Conservation (phyloP, 2,113 vertebrate genomes). For the Microtus montanus region DNA sequence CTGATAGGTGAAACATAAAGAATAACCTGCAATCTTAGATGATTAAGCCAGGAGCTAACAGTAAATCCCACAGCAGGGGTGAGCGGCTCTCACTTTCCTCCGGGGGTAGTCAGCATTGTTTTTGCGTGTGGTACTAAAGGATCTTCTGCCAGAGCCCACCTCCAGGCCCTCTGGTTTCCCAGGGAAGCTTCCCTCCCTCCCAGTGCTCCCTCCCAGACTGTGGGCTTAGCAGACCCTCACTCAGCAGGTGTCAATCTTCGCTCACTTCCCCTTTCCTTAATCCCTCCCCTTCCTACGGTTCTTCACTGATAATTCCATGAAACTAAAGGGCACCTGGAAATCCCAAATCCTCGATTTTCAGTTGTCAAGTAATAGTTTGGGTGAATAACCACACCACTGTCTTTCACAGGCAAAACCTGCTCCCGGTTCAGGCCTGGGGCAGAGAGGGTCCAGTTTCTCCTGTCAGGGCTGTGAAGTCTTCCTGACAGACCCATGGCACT, state of each 20-base stretch:
- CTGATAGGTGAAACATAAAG: background rate
- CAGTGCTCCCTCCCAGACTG: no score
- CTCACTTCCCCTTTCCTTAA: background rate
- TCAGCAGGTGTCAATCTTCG: background rate
- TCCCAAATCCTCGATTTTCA: background rate
- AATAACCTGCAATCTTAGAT: background rate
- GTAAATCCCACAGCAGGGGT: background rate
- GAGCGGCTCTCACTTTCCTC: background rate
- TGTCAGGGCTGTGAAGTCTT: background rate
- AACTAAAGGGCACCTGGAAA: slow-evolving; percentile 17
- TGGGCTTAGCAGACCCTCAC: background rate
- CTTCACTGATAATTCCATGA: background rate
- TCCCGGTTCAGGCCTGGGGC: background rate
- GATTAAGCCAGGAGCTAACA: background rate
- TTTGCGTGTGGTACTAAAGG: background rate
- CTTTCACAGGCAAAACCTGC: background rate
- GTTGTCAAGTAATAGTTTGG: slow-evolving; percentile 6
- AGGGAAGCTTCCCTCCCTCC: no score
- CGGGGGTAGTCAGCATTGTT: background rate
- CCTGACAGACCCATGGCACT: background rate
- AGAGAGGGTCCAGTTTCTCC: background rate
- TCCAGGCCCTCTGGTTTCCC: background rate
- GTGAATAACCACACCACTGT: background rate
- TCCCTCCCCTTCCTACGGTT: background rate
- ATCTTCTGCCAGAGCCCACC: background rate